Percentiles rank a stretch among this genome's conserved stretches.
Conservation (phyloP, 2,113 vertebrate genomes). For the Dasypus novemcinctus region DNA sequence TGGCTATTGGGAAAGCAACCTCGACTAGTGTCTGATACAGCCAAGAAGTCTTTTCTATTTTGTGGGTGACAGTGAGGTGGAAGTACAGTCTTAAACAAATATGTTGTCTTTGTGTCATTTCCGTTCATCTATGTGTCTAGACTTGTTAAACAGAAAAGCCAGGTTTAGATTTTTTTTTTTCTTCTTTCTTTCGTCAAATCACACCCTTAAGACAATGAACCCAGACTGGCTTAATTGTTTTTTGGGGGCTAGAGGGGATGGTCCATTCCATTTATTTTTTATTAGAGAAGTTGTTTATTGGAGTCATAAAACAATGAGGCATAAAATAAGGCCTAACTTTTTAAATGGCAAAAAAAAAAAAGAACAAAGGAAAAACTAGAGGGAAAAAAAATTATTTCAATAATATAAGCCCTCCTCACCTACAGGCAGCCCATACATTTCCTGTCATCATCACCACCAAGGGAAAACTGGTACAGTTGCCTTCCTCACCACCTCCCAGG, state of each 20-base stretch:
- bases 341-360: constrained; percentile 11
- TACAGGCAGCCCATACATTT: not conserved
- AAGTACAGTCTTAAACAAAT: not conserved
- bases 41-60: not conserved
- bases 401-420: no score
- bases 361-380: not conserved
- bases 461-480: not conserved
- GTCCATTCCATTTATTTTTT: no score
- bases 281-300: no score
- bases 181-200: not conserved
- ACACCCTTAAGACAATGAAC: constrained; percentile 11
- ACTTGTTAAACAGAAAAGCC: not conserved
- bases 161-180: not conserved
- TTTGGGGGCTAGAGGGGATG: no score
- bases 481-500: not conserved
- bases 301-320: no score
- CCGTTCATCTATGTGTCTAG: not conserved
- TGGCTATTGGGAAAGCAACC: not conserved
- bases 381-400: not conserved
- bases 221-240: not conserved
- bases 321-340: not conserved
- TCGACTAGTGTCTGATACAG: not conserved
- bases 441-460: not conserved
- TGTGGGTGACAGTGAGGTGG: not conserved
- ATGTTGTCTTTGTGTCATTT: not conserved